These are phyloP conservation scores for Antechinus stuartii DNA, from an alignment of 2,113 vertebrate genomes.

Conservation along the genomic window DNA sequence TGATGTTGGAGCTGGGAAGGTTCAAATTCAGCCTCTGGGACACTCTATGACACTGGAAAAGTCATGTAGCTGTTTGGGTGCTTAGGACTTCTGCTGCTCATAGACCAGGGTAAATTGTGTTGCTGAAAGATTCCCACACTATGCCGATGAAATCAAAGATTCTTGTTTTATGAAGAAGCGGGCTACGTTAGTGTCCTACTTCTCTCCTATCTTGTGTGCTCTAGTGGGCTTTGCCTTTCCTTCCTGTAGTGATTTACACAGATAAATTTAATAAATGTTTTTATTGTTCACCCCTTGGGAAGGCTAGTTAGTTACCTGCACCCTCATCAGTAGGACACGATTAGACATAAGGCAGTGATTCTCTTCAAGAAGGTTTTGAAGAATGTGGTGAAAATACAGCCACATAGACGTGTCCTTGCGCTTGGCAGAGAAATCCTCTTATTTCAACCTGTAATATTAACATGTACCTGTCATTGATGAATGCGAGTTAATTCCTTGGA, in stretches of 20 bases:
- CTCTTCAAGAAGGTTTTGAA: neutral
- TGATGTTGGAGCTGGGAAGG: neutral
- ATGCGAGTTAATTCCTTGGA: conserved; percentile 41
- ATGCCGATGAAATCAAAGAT: neutral
- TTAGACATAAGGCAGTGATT: neutral
- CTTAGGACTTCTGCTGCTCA: neutral
- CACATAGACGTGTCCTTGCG: conserved; percentile 30
- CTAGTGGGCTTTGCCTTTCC: neutral
- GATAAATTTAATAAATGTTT: neutral
- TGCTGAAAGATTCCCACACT: neutral
- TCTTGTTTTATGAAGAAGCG: neutral
- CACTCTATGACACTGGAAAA: neutral
- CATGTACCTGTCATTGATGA: conserved; percentile 40
- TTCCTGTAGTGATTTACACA: neutral
- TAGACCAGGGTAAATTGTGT: neutral
- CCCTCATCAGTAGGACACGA: conserved; percentile 27
- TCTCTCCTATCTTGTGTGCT: neutral
- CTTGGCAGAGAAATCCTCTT: conserved; percentile 20
- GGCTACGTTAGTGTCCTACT: neutral
- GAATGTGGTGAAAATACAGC: conserved; percentile 10
- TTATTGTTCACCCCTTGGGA: neutral
- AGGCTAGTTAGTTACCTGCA: conserved; percentile 59
- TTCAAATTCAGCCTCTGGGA: neutral
- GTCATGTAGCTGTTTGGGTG: neutral
- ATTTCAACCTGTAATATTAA: conserved; percentile 46